Evolutionary conservation across 2,113 vertebrate species (phyloP).

Genomic region (Cyprinodon tularosa): DNA sequence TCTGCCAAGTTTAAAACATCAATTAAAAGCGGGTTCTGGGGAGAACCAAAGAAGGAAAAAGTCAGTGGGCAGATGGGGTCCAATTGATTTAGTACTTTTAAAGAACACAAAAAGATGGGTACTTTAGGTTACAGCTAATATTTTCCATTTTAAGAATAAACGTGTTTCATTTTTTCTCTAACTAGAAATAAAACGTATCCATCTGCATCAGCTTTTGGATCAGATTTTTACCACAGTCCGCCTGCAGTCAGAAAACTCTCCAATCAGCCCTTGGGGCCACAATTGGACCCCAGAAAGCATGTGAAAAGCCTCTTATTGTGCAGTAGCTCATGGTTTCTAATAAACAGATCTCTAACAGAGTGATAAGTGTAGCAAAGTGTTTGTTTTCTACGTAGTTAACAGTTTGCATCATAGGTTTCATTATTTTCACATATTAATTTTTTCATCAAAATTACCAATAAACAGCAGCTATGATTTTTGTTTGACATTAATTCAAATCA

Average conservation of each 20-base stretch:
- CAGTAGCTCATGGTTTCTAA: neutral
- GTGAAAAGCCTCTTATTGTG: neutral
- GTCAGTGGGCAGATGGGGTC: neutral
- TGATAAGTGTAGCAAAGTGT: neutral
- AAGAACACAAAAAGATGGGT: neutral
- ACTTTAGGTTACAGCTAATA: neutral
- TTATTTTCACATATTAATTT: neutral
- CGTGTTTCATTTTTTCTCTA: neutral
- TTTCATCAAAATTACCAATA: neutral
- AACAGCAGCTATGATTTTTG: neutral
- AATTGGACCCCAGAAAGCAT: too few relatives aligned
- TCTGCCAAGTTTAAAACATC: neutral
- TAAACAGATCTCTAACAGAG: neutral
- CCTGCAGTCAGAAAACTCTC: too few relatives aligned
- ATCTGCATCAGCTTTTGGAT: too few relatives aligned
- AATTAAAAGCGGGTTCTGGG: neutral
- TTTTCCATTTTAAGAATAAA: neutral
- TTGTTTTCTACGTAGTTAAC: neutral
- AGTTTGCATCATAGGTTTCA: neutral
- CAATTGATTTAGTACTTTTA: neutral
- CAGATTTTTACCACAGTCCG: too few relatives aligned
- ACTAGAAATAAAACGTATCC: neutral
- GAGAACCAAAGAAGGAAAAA: neutral
- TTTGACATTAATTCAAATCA: neutral
- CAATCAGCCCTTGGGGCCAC: too few relatives aligned